These are phyloP conservation scores for Eupithecia subfuscata DNA, from an alignment of 2,888 invertebrate species.

Conservation along the genomic window DNA sequence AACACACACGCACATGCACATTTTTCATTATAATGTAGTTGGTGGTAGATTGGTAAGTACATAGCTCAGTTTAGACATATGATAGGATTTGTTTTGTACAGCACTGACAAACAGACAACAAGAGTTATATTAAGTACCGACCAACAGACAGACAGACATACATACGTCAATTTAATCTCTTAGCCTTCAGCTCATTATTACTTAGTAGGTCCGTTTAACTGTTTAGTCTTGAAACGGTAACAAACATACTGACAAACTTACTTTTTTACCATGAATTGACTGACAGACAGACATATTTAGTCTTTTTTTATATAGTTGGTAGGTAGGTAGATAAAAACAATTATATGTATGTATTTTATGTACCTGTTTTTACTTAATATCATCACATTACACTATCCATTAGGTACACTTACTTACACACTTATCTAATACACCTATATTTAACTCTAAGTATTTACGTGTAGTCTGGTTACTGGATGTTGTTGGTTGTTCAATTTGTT, in stretches of 20 bases:
- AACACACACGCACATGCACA: no score
- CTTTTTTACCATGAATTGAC: not conserved
- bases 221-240: not conserved
- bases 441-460: not conserved
- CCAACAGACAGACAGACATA: not conserved
- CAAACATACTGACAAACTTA: not conserved
- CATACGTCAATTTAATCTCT: not conserved
- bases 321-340: not conserved
- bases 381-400: not conserved
- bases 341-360: not conserved
- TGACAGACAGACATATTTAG: not conserved
- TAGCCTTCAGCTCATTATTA: not conserved
- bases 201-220: not conserved
- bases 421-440: not conserved
- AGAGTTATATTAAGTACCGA: not conserved
- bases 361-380: not conserved
- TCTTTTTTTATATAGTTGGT: not conserved
- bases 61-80: not conserved
- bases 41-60: no score
- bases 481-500: not conserved
- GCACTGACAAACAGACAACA: not conserved
- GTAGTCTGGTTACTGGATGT: not conserved
- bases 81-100: no score
- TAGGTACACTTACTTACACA: not conserved
- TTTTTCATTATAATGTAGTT: no score